These are phyloP conservation scores for Thymelicus acteon DNA, from an alignment of 2,888 invertebrate species.

Conservation along the genomic window DNA sequence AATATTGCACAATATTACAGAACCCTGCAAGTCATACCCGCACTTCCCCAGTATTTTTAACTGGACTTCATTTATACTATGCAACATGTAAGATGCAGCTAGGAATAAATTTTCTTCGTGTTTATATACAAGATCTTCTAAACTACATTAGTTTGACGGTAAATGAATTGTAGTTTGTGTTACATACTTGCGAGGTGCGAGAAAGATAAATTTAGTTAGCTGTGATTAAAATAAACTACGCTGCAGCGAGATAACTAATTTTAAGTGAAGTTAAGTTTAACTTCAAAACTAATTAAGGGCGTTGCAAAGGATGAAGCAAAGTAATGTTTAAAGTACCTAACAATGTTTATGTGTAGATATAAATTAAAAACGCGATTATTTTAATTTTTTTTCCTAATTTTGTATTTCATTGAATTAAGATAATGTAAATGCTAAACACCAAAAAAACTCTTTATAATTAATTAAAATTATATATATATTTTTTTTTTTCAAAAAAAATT, in stretches of 20 bases:
- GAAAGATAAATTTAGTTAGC: constrained; percentile 21
- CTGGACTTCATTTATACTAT: too few relatives aligned
- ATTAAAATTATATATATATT: too few relatives aligned
- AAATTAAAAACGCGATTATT: not conserved
- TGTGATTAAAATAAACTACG: constrained; percentile 34
- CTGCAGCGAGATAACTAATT: constrained; percentile 22
- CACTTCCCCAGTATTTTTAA: too few relatives aligned
- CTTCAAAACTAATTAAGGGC: constrained; percentile 34
- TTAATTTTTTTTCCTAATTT: not conserved
- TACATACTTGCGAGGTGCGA: not conserved
- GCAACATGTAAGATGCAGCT: too few relatives aligned
- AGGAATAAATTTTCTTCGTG: too few relatives aligned
- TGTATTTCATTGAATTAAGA: not conserved
- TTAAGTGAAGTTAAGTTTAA: constrained; percentile 28
- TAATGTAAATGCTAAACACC: too few relatives aligned
- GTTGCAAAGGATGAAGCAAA: not conserved
- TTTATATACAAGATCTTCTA: too few relatives aligned
- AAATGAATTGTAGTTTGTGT: not conserved
- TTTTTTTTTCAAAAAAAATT: too few relatives aligned
- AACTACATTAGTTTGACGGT: not conserved
- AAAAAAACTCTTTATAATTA: too few relatives aligned
- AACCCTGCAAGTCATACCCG: too few relatives aligned
- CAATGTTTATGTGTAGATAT: not conserved
- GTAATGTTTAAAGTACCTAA: constrained; percentile 16
- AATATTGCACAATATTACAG: too few relatives aligned